These are phyloP conservation scores for Venusia cambrica DNA, from an alignment of 2,888 invertebrate species.

Conservation along the genomic window DNA sequence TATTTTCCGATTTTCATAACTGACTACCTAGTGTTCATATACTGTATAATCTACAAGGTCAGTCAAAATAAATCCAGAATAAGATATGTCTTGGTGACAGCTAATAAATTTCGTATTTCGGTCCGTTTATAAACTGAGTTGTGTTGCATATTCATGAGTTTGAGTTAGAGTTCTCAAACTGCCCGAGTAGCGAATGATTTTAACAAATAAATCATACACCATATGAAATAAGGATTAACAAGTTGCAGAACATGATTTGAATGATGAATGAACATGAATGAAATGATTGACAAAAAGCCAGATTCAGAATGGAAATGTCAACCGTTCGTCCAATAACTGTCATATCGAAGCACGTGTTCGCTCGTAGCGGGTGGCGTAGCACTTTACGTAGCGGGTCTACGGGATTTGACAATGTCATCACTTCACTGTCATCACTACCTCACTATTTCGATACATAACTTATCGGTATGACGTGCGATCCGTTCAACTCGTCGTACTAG, in stretches of 20 bases:
- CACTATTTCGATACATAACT: conserved; percentile 31
- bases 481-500: conserved; percentile 59
- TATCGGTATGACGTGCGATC: conserved; percentile 57
- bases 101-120: too few relatives aligned
- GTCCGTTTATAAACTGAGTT: neutral
- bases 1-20: too few relatives aligned
- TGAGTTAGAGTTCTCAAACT: too few relatives aligned
- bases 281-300: conserved; percentile 3
- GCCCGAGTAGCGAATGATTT: too few relatives aligned
- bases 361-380: conserved; percentile 28
- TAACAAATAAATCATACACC: neutral
- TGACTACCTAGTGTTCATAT: too few relatives aligned
- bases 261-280: too few relatives aligned
- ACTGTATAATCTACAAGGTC: too few relatives aligned
- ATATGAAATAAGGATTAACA: neutral
- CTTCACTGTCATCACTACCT: conserved; percentile 37
- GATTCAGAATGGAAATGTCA: conserved; percentile 16
- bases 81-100: too few relatives aligned
- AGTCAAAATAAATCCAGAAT: too few relatives aligned
- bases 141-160: neutral
- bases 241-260: neutral
- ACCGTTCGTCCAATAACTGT: conserved; percentile 31
- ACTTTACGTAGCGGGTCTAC: conserved; percentile 27
- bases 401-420: conserved; percentile 31
- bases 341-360: conserved; percentile 35